Base-by-base conservation (phyloP, 2,888 invertebrate genomes). In the Abrostola tripartita region DNA sequence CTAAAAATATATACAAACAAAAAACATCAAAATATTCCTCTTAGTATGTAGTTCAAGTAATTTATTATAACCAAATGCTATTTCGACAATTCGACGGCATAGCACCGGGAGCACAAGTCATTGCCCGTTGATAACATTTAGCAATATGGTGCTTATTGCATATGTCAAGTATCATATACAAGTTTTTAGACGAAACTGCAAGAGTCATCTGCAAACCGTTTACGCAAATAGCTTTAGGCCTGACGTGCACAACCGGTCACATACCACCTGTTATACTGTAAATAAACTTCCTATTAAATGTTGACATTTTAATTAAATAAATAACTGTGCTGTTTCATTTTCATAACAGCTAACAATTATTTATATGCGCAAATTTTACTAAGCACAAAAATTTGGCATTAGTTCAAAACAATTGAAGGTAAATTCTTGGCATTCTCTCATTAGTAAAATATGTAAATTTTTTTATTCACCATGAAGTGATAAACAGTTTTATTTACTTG, bases 251-350 rank as follows among this genome's bases (percentile, higher is more conserved):
- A 79, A 83, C 87, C 82, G 83, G 85, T 82, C 74, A 75, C 79
- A 78, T 75, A 75, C 77, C 87, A 87, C 86, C 85, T 85, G 88
- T 83, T 78, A 71, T 76, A 66, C 74, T 78, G 68, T 74, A 76
- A 82, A 81, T 79, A 77, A 76, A 74, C 72, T 70, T 70, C 74
- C 73, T 71, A 68, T 62, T 61, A 68, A 64, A 42, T 58, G 47
- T 65, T 74, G 53, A 67, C 78, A 74, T 71, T 74, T 67, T 51
- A 67, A 63, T 67, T 59, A 69, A 52, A 41, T 57, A 56, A 55
- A 14, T 49, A 66, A 57, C 52, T 54, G 47, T 61, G 62, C 52
- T 47, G 35, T 47, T 68, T 61, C 52, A 66, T 61, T 70, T 56
- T 51, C 56, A 61, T 65, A 70, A 49, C 61, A 24, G 56, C 60